Base-by-base conservation (phyloP, 2,888 invertebrate genomes). In the Drosophila melanosoma region DNA sequence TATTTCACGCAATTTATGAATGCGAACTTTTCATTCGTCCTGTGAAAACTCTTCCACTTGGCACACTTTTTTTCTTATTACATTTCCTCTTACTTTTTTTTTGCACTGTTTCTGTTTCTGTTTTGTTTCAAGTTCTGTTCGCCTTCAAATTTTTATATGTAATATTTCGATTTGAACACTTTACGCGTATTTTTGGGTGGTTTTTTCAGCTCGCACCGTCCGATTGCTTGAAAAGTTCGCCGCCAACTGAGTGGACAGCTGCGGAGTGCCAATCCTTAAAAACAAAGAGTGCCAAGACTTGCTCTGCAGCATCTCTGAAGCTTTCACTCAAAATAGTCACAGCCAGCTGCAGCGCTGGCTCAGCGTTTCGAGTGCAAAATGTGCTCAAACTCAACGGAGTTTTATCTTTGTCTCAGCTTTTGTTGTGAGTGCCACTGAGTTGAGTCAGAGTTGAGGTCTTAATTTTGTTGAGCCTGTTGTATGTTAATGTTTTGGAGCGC, bases 251-350 rank as follows among this genome's bases (percentile, higher is more conserved):
- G 74, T 87, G 69, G 29, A 56, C 64, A 70, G 58, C 65, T 64
- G 59, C 72, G n/a, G 65, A 70, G 61, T 57, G 80, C 23, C 84
- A 79, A 82, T 90, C 90, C 89, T 87, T 90, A 89, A 90, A 82
- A 87, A 84, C 77, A 68, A 35, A 29, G 29, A 29, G 45, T 62
- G 72, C 72, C 71, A 64, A 77, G 77, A 62, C 61, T 36, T 23
- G 64, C 48, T 76, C 65, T 83, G 78, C 90, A 85, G 85, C 85
- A 80, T 90, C 84, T 76, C 72, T 69, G 65, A 69, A 84, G 83
- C 76, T 86, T 69, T 76, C 20, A 35, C 79, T 74, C 61, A 54
- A 64, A 12, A 8, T 15, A 1, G 29, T 6, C 29, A 6, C 29
- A 6, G n/a, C 3, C 36, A 23, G 48, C 68, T 40, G 57, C 29